Percentiles rank a stretch among this genome's conserved stretches.
These are phyloP conservation scores for Nansenia antarctica DNA, from an alignment of 2,113 vertebrate genomes.

Conservation along the genomic window DNA sequence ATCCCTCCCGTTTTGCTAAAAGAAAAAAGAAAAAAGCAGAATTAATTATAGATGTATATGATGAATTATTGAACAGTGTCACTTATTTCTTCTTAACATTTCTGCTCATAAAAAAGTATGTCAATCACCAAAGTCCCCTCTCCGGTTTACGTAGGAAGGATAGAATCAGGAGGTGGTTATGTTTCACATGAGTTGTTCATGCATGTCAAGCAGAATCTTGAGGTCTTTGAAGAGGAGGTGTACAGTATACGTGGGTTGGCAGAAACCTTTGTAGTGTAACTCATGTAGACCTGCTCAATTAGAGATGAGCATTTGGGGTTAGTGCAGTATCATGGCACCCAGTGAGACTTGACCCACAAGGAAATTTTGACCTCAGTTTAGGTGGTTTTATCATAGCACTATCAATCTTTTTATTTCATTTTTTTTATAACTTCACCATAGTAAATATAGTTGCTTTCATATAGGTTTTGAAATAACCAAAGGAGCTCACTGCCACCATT, in stretches of 20 bases:
- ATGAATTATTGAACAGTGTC: conserved; percentile 96
- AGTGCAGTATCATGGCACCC: not conserved
- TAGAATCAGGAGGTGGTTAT: conserved; percentile 72
- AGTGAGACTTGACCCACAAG: not conserved
- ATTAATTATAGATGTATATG: conserved; percentile 90
- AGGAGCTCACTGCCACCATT: not conserved
- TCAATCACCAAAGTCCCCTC: conserved; percentile 91
- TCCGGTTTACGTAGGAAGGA: no score
- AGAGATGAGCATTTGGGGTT: not conserved
- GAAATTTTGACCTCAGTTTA: not conserved
- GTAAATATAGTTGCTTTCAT: not conserved
- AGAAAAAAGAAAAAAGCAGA: conserved; percentile 68
- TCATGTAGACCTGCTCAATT: conserved; percentile 9
- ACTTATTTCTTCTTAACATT: conserved; percentile 89
- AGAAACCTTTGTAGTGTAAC: conserved; percentile 1
- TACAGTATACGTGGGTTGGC: conserved; percentile 26
- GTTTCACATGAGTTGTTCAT: conserved; percentile 61
- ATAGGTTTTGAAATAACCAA: not conserved
- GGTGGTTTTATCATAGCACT: not conserved
- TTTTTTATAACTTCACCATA: not conserved
- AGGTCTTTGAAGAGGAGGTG: conserved; percentile 38
- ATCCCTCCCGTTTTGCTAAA: conserved; percentile 62
- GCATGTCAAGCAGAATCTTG: conserved; percentile 47
- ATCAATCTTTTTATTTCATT: no score
- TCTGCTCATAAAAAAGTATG: conserved; percentile 92